Base-by-base conservation (phyloP, 2,113 vertebrate genomes). In the Origma solitaria region DNA sequence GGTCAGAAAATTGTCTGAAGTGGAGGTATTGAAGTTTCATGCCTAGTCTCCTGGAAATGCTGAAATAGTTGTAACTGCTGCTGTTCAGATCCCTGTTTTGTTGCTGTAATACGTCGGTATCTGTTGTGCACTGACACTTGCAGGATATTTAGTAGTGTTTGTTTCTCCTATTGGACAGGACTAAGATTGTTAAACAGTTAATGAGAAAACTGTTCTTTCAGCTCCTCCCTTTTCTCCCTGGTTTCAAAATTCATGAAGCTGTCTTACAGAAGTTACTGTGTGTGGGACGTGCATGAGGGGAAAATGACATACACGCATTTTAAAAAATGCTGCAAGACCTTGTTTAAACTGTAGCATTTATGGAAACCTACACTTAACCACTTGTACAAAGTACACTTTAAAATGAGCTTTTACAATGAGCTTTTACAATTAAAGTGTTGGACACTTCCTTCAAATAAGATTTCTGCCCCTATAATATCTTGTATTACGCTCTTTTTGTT, bases 1-100 rank as follows among this genome's bases (percentile, higher is more conserved):
- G 97, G 99, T 99, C 97, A 97, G 99, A 95, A 99, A 99, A 98
- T 98, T 99, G 47, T 99, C 99, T 4, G 99, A 99, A 98, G 99
- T 99, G 82, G 99, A 99, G 99, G 99, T 99, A 98, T 51, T 69
- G n/a, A 35, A 20, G 6, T 68, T 83, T 80, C 12, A 19, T 86
- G n/a, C 12, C 18, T 56, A 10, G 7, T 81, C 28, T 60, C 45
- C 38, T 87, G 44, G 30, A 71, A 90, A 23, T 50, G 24, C 38
- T 71, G 40, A 10, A 51, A 31, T 64, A 62, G 25, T 44, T 77
- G 3, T 7, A 61, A 72, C 20, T 60, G 23, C 23, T 85, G n/a
- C 47, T 61, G 0, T 19, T 66, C 50, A 75, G 12, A 47, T 61
- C 18, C 6, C 21, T 31, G 10, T 57, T 64, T n/a, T 60, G 13